These are phyloP conservation scores for Clistopyga incitator DNA, from an alignment of 2,888 invertebrate species.

Conservation along the genomic window DNA sequence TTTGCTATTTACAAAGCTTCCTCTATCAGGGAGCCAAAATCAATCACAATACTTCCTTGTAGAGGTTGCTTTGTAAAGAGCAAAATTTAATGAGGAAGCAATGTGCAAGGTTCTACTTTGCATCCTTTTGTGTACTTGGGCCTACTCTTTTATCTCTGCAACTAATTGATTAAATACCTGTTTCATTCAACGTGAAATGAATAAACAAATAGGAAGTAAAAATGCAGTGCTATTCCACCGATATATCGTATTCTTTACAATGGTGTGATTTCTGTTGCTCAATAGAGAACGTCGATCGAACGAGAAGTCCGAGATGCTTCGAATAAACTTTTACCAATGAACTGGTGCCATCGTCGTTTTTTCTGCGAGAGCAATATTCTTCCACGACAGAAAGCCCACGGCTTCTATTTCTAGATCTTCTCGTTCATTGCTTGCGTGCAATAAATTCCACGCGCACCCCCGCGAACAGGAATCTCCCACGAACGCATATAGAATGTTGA, in stretches of 20 bases:
- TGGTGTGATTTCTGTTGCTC: not conserved
- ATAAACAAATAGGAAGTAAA: not conserved
- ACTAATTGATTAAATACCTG: not conserved
- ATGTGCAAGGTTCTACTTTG: too few relatives aligned
- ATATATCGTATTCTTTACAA: not conserved
- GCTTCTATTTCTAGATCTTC: not conserved
- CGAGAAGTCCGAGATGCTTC: constrained; percentile 11
- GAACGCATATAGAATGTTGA: constrained; percentile 8
- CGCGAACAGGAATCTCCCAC: constrained; percentile 2
- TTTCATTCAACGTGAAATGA: too few relatives aligned
- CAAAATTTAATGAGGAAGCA: too few relatives aligned
- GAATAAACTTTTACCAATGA: constrained; percentile 12
- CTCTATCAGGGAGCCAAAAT: too few relatives aligned
- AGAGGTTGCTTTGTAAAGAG: too few relatives aligned
- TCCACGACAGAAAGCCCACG: constrained; percentile 6
- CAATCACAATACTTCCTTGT: too few relatives aligned
- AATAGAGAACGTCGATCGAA: not conserved
- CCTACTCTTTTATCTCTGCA: not conserved
- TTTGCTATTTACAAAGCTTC: too few relatives aligned
- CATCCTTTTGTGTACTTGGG: too few relatives aligned
- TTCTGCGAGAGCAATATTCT: constrained; percentile 2
- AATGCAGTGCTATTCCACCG: not conserved
- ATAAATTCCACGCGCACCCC: not conserved
- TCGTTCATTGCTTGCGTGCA: constrained; percentile 5
- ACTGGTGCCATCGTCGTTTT: not conserved